Conservation (phyloP, 2,113 vertebrate species). For the Hystrix brachyura region DNA sequence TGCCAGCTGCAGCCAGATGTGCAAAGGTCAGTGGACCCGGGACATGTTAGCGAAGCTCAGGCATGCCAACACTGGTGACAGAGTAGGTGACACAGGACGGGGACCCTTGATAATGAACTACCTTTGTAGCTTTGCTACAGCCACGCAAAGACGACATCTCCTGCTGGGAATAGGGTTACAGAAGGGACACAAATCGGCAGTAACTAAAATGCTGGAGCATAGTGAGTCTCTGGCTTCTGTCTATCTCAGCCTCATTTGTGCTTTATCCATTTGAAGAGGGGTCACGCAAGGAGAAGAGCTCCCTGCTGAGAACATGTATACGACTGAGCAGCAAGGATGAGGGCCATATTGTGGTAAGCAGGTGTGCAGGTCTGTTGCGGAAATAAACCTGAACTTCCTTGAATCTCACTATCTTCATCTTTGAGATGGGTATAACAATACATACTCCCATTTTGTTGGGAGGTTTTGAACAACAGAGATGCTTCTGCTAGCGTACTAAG, state of each 20-base stretch:
- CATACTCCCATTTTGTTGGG: background rate
- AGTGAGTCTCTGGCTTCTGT: background rate
- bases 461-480: background rate
- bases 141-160: background rate
- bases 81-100: rapidly evolving
- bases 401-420: background rate
- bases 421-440: background rate
- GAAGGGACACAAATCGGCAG: background rate
- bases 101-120: rapidly evolving
- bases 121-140: background rate
- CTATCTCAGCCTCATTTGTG: background rate
- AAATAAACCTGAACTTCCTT: background rate
- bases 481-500: background rate
- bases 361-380: too few relatives aligned
- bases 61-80: rapidly evolving
- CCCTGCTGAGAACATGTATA: rapidly evolving
- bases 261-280: too few relatives aligned
- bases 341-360: rapidly evolving
- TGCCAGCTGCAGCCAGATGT: background rate
- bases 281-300: too few relatives aligned
- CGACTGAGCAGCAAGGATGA: rapidly evolving
- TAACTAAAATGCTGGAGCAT: background rate
- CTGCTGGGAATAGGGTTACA: background rate
- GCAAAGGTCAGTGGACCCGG: background rate
- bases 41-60: rapidly evolving